Base-by-base conservation (phyloP, 1,140 invertebrate species). In the Formica selysi region DNA sequence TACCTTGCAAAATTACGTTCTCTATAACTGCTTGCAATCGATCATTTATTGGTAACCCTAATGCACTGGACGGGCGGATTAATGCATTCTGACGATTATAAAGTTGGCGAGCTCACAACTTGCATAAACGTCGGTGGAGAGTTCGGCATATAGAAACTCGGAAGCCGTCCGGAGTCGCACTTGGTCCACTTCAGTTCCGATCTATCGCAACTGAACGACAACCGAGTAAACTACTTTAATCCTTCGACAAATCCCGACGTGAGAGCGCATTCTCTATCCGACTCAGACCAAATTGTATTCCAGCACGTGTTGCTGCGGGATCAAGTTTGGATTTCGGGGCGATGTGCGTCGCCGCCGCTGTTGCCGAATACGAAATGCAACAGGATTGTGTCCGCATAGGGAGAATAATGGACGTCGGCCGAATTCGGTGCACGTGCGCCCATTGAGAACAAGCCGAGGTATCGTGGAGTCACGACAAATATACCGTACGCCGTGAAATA, bases 361-460 rank as follows among this genome's bases (percentile, higher is more conserved):
- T 16, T 44, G n/a, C 68, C 76, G 89, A 86, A 90, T 89, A 76
- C 76, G 78, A 86, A 90, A 89, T 91, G 91, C 91, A 90, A 91
- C 89, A 91, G 91, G 89, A 91, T 79, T 86, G 54, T 86, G 81
- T 88, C 67, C 62, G 44, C 16, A 19, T 11, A 78, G 51, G 38
- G 89, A 87, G 89, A 84, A 91, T 90, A 91, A 91, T 91, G 70
- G 90, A 59, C 62, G 76, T 73, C 70, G 88, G 68, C 67, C 51
- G 70, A 87, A 87, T 87, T 87, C 86, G 32, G 48, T 19, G 38
- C 86, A 87, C 86, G 86, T 87, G 86, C 80, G 51, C 22, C 80
- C 61, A 76, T 87, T 67, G 62, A 86, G 61, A 62, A 86, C 85
- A 48, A 54, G 16, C 16, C 13, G 70, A 73, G 44, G 48, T 71